These are phyloP conservation scores for Aphrophora alni DNA, from an alignment of 2,888 invertebrate genomes.

Conservation along the genomic window DNA sequence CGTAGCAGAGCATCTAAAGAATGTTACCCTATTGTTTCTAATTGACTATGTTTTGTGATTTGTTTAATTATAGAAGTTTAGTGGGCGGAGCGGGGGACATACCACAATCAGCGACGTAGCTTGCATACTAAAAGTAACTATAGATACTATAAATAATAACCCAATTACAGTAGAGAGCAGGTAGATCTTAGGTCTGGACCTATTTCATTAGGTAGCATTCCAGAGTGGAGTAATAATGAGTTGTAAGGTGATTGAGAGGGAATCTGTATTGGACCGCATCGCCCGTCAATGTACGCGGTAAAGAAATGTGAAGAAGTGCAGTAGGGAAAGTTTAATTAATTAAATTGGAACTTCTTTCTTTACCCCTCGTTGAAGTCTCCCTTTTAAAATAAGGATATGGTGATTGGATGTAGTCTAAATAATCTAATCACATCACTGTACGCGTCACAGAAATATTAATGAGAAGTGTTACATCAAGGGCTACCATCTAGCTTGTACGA, in stretches of 20 bases:
- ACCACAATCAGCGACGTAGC: not conserved
- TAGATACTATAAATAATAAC: slow-evolving; percentile 2
- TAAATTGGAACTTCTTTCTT: too few relatives aligned
- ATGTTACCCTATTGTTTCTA: slow-evolving; percentile 4
- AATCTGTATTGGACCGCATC: not conserved
- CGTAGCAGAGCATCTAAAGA: not conserved
- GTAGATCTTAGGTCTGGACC: not conserved
- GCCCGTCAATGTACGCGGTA: too few relatives aligned
- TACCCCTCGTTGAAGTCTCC: too few relatives aligned
- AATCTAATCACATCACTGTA: too few relatives aligned
- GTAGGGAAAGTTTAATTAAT: too few relatives aligned
- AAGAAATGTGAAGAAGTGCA: too few relatives aligned
- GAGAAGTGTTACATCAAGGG: too few relatives aligned
- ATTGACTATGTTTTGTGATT: slow-evolving; percentile 9
- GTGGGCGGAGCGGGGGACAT: not conserved
- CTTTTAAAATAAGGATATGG: too few relatives aligned
- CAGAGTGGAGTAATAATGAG: not conserved
- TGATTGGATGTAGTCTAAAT: too few relatives aligned
- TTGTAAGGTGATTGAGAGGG: not conserved
- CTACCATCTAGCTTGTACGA: too few relatives aligned
- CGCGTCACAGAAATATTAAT: too few relatives aligned
- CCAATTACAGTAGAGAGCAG: slow-evolving; percentile 6
- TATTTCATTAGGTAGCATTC: slow-evolving; percentile 9
- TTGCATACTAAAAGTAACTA: not conserved
- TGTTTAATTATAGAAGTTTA: slow-evolving; percentile 6